phyloP scores from a whole-genome alignment of 2,888 invertebrate genomes.

The Teleogryllus oceanicus region DNA sequence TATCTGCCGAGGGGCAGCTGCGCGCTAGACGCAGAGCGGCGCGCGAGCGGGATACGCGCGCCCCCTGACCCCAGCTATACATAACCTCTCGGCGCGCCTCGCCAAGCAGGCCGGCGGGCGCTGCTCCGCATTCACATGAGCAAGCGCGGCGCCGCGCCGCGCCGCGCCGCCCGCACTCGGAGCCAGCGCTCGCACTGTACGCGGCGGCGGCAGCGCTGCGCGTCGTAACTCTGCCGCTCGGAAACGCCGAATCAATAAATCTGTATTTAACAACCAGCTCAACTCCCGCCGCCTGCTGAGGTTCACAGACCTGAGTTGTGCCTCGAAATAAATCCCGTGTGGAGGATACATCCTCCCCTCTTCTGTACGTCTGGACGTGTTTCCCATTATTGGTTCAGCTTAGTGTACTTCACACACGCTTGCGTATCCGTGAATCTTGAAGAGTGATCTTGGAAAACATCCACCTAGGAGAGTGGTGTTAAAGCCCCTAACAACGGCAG shows the following conservation, averaged over 20 bases:
- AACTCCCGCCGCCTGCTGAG: neutral
- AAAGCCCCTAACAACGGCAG: too few species aligned
- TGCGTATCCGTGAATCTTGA: too few species aligned
- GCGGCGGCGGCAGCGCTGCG: neutral
- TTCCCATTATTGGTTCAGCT: too few species aligned
- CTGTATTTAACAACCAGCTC: slow-evolving; percentile 5
- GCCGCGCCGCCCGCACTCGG: neutral
- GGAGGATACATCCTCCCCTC: neutral
- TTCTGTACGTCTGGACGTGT: too few species aligned
- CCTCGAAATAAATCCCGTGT: neutral
- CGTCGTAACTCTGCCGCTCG: neutral
- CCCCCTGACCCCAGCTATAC: slow-evolving; percentile 18
- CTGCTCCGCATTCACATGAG: slow-evolving; percentile 12
- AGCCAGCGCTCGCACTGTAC: neutral
- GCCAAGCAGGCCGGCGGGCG: neutral
- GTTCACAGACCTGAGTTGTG: neutral
- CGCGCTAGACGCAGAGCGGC: neutral
- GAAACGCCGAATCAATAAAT: neutral
- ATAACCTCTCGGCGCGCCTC: neutral
- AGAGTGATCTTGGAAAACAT: too few species aligned
- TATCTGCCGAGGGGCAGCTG: slow-evolving; percentile 11
- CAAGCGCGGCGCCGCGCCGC: neutral
- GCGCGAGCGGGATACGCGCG: neutral
- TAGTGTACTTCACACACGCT: too few species aligned
- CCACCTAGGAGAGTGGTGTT: too few species aligned